A percentile compares a stretch with the other conserved stretches of the same genome.
These are phyloP conservation scores for Bubo blakistoni DNA, from an alignment of 2,113 vertebrate genomes.

Conservation along the genomic window DNA sequence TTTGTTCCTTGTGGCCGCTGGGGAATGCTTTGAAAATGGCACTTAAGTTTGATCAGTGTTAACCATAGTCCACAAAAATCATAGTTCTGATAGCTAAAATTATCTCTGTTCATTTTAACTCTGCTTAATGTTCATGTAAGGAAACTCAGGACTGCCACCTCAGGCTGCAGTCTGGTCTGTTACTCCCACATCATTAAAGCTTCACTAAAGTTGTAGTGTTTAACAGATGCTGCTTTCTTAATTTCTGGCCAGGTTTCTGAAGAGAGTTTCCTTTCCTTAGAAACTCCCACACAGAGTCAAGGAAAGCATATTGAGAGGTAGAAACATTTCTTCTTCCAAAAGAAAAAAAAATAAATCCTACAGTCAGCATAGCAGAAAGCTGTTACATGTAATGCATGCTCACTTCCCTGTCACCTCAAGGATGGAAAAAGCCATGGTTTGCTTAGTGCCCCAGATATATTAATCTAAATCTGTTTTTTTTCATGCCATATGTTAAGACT, in stretches of 20 bases:
- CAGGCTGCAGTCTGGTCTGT: neutral
- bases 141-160: neutral
- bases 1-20: neutral
- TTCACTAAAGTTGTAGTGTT: neutral
- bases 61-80: neutral
- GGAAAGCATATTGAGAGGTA: neutral
- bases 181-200: neutral
- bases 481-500: neutral
- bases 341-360: neutral
- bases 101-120: neutral
- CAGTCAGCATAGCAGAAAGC: neutral
- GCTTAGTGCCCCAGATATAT: neutral
- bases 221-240: neutral
- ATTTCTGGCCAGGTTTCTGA: slow-evolving; percentile 6
- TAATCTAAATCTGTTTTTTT: neutral
- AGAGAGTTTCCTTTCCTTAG: neutral
- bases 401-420: neutral
- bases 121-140: neutral
- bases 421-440: neutral
- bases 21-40: neutral
- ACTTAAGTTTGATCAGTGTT: neutral
- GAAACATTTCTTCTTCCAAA: neutral
- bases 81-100: neutral
- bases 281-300: neutral
- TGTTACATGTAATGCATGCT: neutral